Evolutionary conservation across 2,113 vertebrate species (phyloP), one percentile per base, ranked within the genome.

Genomic region (Sinocyclocheilus anophthalmus): DNA sequence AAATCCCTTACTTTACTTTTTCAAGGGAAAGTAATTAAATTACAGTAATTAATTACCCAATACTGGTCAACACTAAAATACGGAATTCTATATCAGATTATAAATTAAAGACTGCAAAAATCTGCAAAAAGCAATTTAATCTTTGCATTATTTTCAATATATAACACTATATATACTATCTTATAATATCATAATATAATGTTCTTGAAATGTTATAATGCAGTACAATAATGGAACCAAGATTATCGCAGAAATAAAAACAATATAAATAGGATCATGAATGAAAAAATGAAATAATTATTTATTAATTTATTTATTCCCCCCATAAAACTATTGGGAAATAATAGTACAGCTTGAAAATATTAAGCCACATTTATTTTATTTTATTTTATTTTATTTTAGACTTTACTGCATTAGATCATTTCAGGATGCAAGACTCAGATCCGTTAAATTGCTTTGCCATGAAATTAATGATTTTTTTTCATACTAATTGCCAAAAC

Each of bases 191-290:
- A 30, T 30, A 30, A 30, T 30, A 30, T 30, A 30, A 30, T 30
- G 30, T 30, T 16, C 30, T 18, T 37, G 65, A 69, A 37, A 69
- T 69, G 7, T 3, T 69, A 69, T 69, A 33, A 69, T 3, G 6
- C 14, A 33, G 14, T 69, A 0, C 14, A 69, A 8, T 33, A 67
- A 67, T 30, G 13, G 5, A 69, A 33, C 65, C 14, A 33, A 69
- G 6, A 69, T 37, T 14, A 69, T 69, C 67, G 22, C 67, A 70
- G 67, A 70, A 37, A 70, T 37, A 70, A 70, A 70, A 70, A 70
- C 3, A 20, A 16, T 67, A 18, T 30, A 14, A 70, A 33, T 16
- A 69, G 14, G 14, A 9, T 3, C 26, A 30, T 65, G 24, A 65
- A 30, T 30, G 24, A 13, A 26, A 12, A 24, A 11, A 63, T 12